Evolutionary conservation across 2,113 vertebrate genomes (phyloP).

Genomic region (Pseudorectes ferrugineus): DNA sequence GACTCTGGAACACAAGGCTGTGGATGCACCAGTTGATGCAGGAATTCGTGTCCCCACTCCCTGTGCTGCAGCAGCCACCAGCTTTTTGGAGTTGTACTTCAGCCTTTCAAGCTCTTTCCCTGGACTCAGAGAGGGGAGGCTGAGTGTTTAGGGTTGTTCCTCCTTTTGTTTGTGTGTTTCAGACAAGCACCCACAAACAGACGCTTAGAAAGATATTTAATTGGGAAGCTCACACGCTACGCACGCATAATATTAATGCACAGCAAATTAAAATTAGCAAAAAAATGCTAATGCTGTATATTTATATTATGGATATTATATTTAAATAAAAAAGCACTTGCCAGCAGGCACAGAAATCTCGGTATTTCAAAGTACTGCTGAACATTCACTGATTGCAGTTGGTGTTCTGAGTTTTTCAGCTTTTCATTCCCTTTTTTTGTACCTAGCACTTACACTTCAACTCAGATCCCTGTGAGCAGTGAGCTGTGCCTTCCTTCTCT

Average conservation of each 20-base stretch:
- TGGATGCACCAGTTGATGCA: rapidly evolving
- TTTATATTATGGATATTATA: background rate
- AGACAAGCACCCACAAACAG: background rate
- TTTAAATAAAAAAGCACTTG: background rate
- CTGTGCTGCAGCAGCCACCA: background rate
- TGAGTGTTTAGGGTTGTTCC: background rate
- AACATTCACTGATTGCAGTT: background rate
- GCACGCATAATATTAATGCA: background rate
- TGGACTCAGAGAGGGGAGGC: background rate
- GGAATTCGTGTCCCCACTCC: background rate
- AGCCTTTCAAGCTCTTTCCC: background rate
- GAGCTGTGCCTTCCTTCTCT: background rate
- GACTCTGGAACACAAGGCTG: background rate
- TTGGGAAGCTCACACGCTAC: background rate
- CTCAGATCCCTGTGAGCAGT: background rate
- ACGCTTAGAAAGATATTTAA: background rate
- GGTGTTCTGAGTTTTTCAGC: background rate
- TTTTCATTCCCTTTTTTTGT: background rate
- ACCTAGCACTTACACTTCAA: background rate
- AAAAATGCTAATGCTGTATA: background rate
- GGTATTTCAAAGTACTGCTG: background rate
- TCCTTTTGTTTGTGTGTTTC: background rate
- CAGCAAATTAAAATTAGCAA: background rate
- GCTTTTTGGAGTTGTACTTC: background rate
- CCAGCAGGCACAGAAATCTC: background rate